Evolutionary conservation across 2,113 vertebrate genomes (phyloP), one percentile per base, ranked within the genome.

Genomic region (Nanorana parkeri): DNA sequence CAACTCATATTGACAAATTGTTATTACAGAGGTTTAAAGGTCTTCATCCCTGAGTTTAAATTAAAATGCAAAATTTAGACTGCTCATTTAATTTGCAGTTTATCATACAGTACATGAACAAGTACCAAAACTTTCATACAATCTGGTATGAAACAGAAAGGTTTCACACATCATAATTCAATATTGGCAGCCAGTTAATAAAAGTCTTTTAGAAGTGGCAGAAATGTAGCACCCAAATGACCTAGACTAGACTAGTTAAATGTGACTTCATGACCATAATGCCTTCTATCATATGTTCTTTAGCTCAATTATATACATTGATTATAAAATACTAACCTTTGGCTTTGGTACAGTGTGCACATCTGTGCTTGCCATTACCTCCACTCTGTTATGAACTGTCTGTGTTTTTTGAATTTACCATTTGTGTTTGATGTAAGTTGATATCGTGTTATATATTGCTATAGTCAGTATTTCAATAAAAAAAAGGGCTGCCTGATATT

Each of bases 321-420:
- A 81, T 81, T 81, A 81, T 41, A 81, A 64, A 81, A 54, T 71
- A 69, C 32, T 63, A 80, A 61, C 32, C 54, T 54, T 41, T 71
- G 78, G 32, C 68, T 64, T n/a, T 36, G 16, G 11, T 55, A 36
- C 65, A 68, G 66, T 64, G 55, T 32, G 54, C 68, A 81, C 79
- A 81, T 81, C 68, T 81, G 79, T 24, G 20, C n/a, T 54, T 55
- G 28, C 47, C 68, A 74, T 81, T 74, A 81, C 24, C 7, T 36
- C 16, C 5, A 66, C 21, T 69, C 54, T 68, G 71, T 71, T 80
- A 71, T 81, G 51, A 73, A 20, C 36, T 66, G 69, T 81, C 69
- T 81, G 68, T 55, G 21, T 63, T 74, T 52, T 81, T 72, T 26
- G 32, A 72, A 41, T 74, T 74, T 28, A 66, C 68, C n/a, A 81